Percentiles rank a stretch among this genome's conserved stretches.
These are phyloP conservation scores for Tachysurus fulvidraco DNA, from an alignment of 2,113 vertebrate genomes.

Conservation along the genomic window DNA sequence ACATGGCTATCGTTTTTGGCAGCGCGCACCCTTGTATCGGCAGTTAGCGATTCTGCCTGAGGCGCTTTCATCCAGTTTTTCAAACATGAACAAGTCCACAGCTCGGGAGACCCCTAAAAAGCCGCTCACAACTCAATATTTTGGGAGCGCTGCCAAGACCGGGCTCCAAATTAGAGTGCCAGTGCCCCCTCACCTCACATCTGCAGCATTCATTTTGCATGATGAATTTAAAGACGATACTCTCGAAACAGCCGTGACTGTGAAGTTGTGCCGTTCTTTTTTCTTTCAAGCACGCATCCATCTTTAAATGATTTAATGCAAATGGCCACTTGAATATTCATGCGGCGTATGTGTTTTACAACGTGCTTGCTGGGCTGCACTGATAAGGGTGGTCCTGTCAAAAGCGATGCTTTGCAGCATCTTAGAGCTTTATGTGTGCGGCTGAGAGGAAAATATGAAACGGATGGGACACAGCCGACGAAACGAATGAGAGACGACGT, in stretches of 20 bases:
- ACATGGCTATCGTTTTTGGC: constrained; percentile 32
- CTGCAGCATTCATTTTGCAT: constrained; percentile 50
- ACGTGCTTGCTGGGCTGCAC: constrained; percentile 38
- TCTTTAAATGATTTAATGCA: constrained; percentile 50
- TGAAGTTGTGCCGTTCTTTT: constrained; percentile 37
- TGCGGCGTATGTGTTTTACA: constrained; percentile 42
- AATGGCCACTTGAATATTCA: constrained; percentile 53
- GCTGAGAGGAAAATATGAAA: constrained; percentile 36
- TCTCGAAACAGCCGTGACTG: constrained; percentile 32
- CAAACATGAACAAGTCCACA: constrained; percentile 39
- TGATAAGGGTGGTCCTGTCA: constrained; percentile 53
- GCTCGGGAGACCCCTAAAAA: constrained; percentile 44
- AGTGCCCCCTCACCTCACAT: constrained; percentile 48
- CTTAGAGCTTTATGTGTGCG: constrained; percentile 21
- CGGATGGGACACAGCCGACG: constrained; percentile 36
- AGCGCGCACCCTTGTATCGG: constrained; percentile 1
- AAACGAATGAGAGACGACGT: background rate
- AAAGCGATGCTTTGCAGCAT: constrained; percentile 38
- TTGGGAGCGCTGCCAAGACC: constrained; percentile 48
- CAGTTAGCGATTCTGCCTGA: constrained; percentile 43
- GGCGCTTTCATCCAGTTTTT: constrained; percentile 41
- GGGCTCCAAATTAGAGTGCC: constrained; percentile 50
- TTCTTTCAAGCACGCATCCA: constrained; percentile 37
- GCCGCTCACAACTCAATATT: constrained; percentile 29
- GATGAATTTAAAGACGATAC: constrained; percentile 17